Base-by-base conservation (phyloP, 1,140 invertebrate species). In the Monomorium pharaonis region DNA sequence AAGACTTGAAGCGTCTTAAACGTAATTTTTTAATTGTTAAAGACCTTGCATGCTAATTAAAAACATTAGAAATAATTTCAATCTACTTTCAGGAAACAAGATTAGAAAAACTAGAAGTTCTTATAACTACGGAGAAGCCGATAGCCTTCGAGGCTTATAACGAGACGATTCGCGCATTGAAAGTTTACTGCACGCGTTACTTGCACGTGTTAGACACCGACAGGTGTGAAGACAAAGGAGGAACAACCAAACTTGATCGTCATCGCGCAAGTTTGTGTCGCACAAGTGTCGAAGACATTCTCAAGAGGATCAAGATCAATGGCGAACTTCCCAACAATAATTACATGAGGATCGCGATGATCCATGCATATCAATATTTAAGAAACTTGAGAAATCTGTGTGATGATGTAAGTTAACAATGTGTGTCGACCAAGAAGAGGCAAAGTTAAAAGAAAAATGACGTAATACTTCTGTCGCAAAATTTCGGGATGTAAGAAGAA, bases 321-420 rank as follows among this genome's bases (percentile, higher is more conserved):
- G 94, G 94, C 12, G 84, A 87, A 37, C 91, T 95, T n/a, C 84
- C 84, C 0, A 92, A 92, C 24, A 94, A 95, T 51, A 86, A 92
- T 65, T 94, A 92, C 44, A 87, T 93, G 9, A 93, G 90, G 30
- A 95, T 95, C 30, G 94, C 94, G 3, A 92, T 95, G 91, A 37
- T 89, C 18, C 94, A 95, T 51, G 94, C 91, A 2, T 93, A 94
- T 49, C 92, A 92, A 67, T 94, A 95, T 85, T 81, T 95, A 2
- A 60, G 75, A 21, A 92, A 86, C 74, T 74, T 95, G 33, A 84
- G 84, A 27, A 56, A 88, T 1, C 72, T 94, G 7, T 86, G 87
- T 21, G 91, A 95, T 85, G 93, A 95, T 18, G 93, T 95, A 27
- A 89, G 87, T 86, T 24, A 33, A 47, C 10, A n/a, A 27, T 27